Evolutionary conservation across 2,797 vertebrate species (phyloP), one percentile per base, ranked within the genome.

Genomic region (Muraenolepis orangiensis): DNA sequence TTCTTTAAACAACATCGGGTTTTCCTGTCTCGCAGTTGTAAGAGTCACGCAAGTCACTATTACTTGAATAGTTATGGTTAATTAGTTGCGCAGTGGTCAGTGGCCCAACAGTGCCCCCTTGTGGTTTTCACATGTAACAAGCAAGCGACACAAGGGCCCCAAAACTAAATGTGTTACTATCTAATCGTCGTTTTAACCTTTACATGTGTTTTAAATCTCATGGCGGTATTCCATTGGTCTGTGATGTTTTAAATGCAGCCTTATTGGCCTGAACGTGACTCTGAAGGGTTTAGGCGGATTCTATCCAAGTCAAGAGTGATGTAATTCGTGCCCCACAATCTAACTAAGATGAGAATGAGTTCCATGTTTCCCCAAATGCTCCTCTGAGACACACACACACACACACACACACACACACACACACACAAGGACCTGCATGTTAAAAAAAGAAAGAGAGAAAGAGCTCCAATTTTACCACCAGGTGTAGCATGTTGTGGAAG

Each of bases 31-130:
- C 20, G 51, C 16, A n/a, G 78, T 74, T 71, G 7, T 76, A 77
- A 30, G 10, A 57, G 2, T 36, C 29, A 42, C 66, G 3, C 69
- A 81, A 75, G n/a, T 11, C 71, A 80, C n/a, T n/a, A 74, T 72
- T 42, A 14, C 70, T 20, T 7, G 73, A 69, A 31, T 20, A n/a
- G 0, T 57, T 10, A 0, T 66, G 7, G 1, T n/a, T n/a, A n/a
- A n/a, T n/a, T n/a, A 2, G 46, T 51, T 3, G 72, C 20, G 51
- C 66, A 12, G 66, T 64, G 51, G 36, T 13, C 69, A 46, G 68
- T 14, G 67, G 7, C 32, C 30, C n/a, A 71, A 73, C 77, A 75
- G 72, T 51, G 83, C 87, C 88, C 84, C 70, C 87, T 82, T 29
- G 82, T 85, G 90, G 84, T 51, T 34, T 6, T 51, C 71, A 3